Evolutionary conservation across 1,140 invertebrate genomes (phyloP).

Genomic region (Heliconius eleuchia): DNA sequence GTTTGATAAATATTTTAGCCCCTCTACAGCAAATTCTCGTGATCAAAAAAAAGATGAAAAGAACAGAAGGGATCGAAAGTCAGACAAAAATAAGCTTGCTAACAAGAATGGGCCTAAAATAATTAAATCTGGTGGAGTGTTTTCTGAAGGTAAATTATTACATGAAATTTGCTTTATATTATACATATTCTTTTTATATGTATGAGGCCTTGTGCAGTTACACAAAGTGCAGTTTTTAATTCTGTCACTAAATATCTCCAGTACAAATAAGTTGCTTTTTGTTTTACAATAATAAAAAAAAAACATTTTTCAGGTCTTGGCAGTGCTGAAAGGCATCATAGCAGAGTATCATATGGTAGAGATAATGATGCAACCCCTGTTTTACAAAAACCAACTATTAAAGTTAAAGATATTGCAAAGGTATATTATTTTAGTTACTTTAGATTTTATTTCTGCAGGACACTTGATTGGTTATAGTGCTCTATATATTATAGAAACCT

Average conservation of each 20-base stretch:
- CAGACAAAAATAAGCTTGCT: slow-evolving; percentile 53
- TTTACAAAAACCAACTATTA: slow-evolving; percentile 67
- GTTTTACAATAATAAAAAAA: not conserved
- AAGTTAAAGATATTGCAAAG: slow-evolving; percentile 71
- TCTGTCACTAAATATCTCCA: too few species aligned
- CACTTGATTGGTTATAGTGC: too few species aligned
- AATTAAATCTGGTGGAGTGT: slow-evolving; percentile 74
- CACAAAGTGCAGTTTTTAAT: too few species aligned
- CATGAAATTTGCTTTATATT: not conserved
- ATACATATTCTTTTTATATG: too few species aligned
- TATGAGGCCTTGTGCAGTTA: too few species aligned
- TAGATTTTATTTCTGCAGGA: not conserved
- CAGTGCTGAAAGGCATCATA: slow-evolving; percentile 54
- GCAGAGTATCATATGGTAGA: slow-evolving; percentile 53
- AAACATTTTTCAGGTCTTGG: slow-evolving; percentile 57
- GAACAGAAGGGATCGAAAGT: slow-evolving; percentile 54
- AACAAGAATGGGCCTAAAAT: slow-evolving; percentile 65
- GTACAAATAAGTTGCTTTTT: too few species aligned
- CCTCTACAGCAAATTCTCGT: slow-evolving; percentile 40
- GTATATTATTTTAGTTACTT: slow-evolving; percentile 36
- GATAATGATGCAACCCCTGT: slow-evolving; percentile 45
- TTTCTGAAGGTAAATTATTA: slow-evolving; percentile 68
- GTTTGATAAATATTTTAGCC: slow-evolving; percentile 41
- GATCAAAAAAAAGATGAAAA: slow-evolving; percentile 60
- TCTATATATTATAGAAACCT: too few species aligned